Conservation (phyloP, 2,888 invertebrate species). For the Limnephilus marmoratus region DNA sequence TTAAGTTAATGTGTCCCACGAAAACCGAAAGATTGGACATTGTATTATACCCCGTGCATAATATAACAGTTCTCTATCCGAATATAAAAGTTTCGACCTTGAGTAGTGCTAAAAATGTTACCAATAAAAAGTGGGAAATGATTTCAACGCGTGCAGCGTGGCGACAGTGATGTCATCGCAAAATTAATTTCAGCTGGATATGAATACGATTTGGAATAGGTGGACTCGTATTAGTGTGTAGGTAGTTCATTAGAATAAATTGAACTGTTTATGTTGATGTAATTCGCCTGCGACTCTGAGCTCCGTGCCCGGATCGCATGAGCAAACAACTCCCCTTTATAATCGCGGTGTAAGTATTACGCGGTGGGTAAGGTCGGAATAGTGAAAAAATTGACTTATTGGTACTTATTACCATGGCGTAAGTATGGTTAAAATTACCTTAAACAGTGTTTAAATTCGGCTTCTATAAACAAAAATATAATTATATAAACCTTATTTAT, state of each 20-base stretch:
- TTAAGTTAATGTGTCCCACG: too few species aligned
- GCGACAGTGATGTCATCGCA: conserved; percentile 7
- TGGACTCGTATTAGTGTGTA: not conserved
- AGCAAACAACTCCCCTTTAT: not conserved
- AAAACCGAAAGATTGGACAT: not conserved
- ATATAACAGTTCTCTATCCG: not conserved
- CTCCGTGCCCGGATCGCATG: not conserved
- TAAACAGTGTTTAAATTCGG: too few species aligned
- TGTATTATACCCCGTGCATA: not conserved
- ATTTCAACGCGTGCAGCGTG: not conserved
- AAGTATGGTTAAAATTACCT: too few species aligned
- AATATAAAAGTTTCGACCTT: not conserved
- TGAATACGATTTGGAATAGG: conserved; percentile 3
- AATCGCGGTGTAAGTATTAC: too few species aligned
- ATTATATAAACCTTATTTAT: too few species aligned
- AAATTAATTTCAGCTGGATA: not conserved
- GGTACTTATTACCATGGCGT: too few species aligned
- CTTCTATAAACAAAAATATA: too few species aligned
- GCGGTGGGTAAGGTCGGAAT: too few species aligned
- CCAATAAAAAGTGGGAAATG: not conserved
- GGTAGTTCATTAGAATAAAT: conserved; percentile 14
- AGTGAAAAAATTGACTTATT: too few species aligned
- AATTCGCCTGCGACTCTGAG: not conserved
- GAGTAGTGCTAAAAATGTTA: not conserved
- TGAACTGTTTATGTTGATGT: conserved; percentile 9